phyloP scores from a whole-genome alignment of 2,888 invertebrate genomes.

The Vannuccia rotundouncinata region DNA sequence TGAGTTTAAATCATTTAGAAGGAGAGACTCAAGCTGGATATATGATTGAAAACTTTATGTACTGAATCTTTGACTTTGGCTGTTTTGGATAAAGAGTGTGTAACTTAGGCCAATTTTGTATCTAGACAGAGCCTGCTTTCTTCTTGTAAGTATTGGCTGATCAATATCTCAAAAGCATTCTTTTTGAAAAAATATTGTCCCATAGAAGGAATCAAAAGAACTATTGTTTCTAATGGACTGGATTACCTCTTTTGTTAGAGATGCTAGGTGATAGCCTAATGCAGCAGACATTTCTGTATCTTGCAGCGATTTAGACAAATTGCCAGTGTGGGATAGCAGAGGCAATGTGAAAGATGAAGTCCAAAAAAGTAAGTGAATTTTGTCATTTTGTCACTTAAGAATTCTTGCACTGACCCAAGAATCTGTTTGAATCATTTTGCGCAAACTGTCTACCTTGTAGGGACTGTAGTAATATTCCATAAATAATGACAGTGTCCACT shows the following conservation, averaged over 20 bases:
- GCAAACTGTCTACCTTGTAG: background rate
- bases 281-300: background rate
- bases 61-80: slow-evolving; percentile 7
- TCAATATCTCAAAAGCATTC: no score
- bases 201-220: background rate
- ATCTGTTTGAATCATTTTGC: no score
- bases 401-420: background rate
- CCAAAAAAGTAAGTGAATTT: background rate
- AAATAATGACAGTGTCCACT: background rate
- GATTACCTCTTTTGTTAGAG: background rate
- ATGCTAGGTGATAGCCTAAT: background rate
- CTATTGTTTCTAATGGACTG: background rate
- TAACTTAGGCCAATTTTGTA: slow-evolving; percentile 8
- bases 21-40: background rate
- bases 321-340: background rate
- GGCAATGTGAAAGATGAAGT: background rate
- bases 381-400: background rate
- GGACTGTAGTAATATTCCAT: background rate
- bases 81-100: background rate
- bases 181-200: no score
- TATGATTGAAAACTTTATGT: background rate
- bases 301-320: background rate
- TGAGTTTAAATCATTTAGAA: background rate
- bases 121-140: background rate
- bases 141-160: background rate